Evolutionary conservation across 1,140 invertebrate genomes (phyloP).

Genomic region (Chlorops oryzae): DNA sequence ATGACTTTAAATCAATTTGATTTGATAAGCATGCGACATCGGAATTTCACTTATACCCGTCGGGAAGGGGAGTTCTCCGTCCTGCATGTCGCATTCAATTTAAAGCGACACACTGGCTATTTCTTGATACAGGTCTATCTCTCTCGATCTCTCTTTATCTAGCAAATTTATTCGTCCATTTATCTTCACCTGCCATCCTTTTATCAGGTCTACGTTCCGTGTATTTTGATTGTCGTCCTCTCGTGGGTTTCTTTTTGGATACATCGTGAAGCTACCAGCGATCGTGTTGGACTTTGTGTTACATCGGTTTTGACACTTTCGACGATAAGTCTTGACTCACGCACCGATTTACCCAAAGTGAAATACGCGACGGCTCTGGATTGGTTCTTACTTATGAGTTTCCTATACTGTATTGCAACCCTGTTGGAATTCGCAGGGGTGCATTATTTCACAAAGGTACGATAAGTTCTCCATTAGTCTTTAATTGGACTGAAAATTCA

Average conservation of each 20-base stretch:
- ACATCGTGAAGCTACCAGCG: slow-evolving; percentile 84
- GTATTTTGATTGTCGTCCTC: slow-evolving; percentile 86
- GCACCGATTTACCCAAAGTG: slow-evolving; percentile 86
- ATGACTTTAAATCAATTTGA: slow-evolving; percentile 89
- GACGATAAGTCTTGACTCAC: slow-evolving; percentile 84
- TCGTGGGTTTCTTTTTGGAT: slow-evolving; percentile 98
- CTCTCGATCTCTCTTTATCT: background rate
- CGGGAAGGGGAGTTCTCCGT: slow-evolving; percentile 82
- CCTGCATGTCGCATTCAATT: slow-evolving; percentile 86
- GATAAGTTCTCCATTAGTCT: background rate
- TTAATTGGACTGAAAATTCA: background rate
- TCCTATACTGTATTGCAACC: slow-evolving; percentile 89
- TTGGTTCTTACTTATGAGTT: slow-evolving; percentile 90
- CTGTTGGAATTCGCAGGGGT: slow-evolving; percentile 89
- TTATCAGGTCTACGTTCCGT: slow-evolving; percentile 80
- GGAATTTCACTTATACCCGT: slow-evolving; percentile 69
- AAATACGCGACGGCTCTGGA: slow-evolving; percentile 87
- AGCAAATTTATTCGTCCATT: background rate
- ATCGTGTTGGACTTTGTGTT: slow-evolving; percentile 67
- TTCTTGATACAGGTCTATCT: slow-evolving; percentile 74
- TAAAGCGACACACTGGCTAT: slow-evolving; percentile 85
- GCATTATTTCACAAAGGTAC: slow-evolving; percentile 87
- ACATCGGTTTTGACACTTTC: slow-evolving; percentile 87
- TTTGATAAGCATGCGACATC: slow-evolving; percentile 76
- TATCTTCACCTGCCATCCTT: too few species aligned